Conservation (phyloP, 2,113 vertebrate species). For the Spermophilus dauricus region DNA sequence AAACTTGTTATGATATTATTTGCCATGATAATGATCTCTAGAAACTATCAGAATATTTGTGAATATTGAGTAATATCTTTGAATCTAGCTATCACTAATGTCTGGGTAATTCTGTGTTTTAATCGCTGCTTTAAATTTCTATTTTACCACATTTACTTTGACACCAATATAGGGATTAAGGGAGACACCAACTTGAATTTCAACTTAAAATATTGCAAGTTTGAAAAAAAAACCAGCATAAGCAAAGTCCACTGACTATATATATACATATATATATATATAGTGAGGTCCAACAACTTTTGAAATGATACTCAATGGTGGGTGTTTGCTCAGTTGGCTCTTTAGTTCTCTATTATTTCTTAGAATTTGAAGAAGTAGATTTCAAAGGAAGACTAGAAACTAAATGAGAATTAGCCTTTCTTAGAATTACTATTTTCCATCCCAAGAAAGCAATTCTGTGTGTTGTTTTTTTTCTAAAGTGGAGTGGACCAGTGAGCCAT, state of each 20-base stretch:
- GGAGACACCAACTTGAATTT: neutral
- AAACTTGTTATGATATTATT: neutral
- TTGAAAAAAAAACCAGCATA: neutral
- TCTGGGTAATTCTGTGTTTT: neutral
- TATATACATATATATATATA: too few species aligned
- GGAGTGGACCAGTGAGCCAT: neutral
- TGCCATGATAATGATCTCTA: neutral
- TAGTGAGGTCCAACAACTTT: too few species aligned
- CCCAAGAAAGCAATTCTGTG: neutral
- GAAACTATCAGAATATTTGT: neutral
- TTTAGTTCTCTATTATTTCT: neutral
- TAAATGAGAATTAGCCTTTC: neutral
- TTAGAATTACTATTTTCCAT: slow-evolving; percentile 13
- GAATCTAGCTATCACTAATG: neutral
- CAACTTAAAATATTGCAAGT: slow-evolving; percentile 11
- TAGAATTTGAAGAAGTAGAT: neutral
- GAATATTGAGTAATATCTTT: slow-evolving; percentile 20
- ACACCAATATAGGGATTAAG: neutral
- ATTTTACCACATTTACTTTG: neutral
- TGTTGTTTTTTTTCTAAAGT: neutral
- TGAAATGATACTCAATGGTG: neutral
- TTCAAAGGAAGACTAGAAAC: slow-evolving; percentile 37
- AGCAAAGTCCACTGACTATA: neutral
- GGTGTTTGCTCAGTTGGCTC: neutral
- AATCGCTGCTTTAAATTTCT: neutral